Percentiles rank a stretch among this genome's conserved stretches.
Conservation (phyloP, 2,797 vertebrate species). For the Spheniscus humboldti region DNA sequence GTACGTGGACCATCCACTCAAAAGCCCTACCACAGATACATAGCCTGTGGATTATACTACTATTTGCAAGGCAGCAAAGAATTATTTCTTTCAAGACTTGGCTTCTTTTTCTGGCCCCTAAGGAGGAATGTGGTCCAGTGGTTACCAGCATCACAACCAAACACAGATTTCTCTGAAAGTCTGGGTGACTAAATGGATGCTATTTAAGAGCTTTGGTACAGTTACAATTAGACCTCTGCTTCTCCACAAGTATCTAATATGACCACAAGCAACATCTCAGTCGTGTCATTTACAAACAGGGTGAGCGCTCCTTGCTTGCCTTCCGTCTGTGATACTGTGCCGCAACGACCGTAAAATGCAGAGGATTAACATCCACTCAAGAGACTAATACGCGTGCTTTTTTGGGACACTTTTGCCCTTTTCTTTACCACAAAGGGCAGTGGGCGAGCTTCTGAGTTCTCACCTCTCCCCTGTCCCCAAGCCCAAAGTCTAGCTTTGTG, state of each 20-base stretch:
- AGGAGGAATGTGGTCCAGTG: constrained; percentile 48
- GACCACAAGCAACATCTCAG: constrained; percentile 39
- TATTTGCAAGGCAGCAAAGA: constrained; percentile 20
- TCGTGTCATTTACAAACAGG: neutral
- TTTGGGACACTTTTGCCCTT: neutral
- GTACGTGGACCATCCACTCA: neutral
- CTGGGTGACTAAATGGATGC: constrained; percentile 47
- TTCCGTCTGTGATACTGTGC: neutral
- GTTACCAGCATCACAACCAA: constrained; percentile 51
- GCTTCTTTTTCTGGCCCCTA: constrained; percentile 32
- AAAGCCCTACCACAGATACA: neutral
- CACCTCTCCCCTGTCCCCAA: neutral
- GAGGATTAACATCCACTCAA: neutral
- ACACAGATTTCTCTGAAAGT: constrained; percentile 2
- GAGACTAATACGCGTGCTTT: accelerated
- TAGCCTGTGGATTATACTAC: neutral
- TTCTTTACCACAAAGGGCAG: neutral
- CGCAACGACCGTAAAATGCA: neutral
- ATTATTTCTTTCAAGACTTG: constrained; percentile 32
- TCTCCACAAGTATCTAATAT: constrained; percentile 49
- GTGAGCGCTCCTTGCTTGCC: neutral
- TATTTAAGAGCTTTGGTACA: constrained; percentile 34
- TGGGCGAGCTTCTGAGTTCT: neutral
- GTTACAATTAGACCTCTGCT: constrained; percentile 46
- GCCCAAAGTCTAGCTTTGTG: neutral